phyloP scores from a whole-genome alignment of 2,797 vertebrate species.

The Platyrinchus mystaceus region DNA sequence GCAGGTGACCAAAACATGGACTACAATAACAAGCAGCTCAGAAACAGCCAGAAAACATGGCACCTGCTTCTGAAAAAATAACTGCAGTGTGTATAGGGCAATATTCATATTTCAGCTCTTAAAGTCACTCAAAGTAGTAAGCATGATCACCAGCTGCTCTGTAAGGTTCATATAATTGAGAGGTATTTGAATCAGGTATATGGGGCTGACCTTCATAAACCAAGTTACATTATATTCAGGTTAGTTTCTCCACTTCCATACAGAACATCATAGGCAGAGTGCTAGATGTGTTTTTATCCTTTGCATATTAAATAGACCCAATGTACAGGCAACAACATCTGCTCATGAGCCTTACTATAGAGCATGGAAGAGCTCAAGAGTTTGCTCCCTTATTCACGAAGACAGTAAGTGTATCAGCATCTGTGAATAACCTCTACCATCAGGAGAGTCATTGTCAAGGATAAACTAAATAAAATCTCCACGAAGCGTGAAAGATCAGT shows the following conservation, averaged over 20 bases:
- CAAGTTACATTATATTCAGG: background rate
- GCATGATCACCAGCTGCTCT: background rate
- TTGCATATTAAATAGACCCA: slow-evolving; percentile 33
- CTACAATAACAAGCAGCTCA: background rate
- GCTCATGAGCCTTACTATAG: slow-evolving; percentile 40
- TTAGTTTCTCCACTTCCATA: background rate
- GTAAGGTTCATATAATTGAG: background rate
- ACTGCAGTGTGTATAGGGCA: background rate
- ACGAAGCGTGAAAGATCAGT: slow-evolving; percentile 52
- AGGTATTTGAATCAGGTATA: background rate
- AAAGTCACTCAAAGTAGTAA: background rate
- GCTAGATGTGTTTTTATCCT: slow-evolving; percentile 17
- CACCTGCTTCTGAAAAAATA: slow-evolving; percentile 18
- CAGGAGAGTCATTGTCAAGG: slow-evolving; percentile 55
- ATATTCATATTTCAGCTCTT: slow-evolving; percentile 18
- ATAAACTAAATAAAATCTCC: slow-evolving; percentile 74
- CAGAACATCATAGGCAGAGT: background rate
- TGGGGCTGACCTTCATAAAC: background rate
- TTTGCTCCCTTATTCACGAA: slow-evolving; percentile 61
- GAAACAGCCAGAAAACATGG: background rate
- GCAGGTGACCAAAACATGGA: background rate
- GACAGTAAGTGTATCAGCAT: slow-evolving; percentile 56
- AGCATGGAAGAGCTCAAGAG: slow-evolving; percentile 59
- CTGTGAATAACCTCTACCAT: slow-evolving; percentile 55
- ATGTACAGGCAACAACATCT: slow-evolving; percentile 34